Base-by-base conservation (phyloP, 2,113 vertebrate species). In the Poeciliopsis turrubarensis region DNA sequence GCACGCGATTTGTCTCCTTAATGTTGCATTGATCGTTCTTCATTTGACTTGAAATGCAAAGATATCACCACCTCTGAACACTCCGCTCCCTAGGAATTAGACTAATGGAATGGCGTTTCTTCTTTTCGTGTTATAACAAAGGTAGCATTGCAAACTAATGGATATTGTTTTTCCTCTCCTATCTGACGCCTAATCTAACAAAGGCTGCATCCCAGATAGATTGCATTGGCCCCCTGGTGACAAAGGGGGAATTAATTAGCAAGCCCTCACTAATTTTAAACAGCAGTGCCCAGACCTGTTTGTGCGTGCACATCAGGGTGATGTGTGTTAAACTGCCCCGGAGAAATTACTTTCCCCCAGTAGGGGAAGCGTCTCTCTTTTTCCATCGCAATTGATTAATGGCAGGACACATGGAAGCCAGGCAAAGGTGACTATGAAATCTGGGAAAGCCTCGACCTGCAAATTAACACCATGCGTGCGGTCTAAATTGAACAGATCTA, bases 181-280 rank as follows among this genome's bases (percentile, higher is more conserved):
- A 89, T 92, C 89, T 88, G 90, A 92, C 6, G 77, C 72, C 82
- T 89, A 93, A 91, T 93, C 91, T 91, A 81, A 85, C 88, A 84
- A 75, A 88, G 86, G 86, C 85, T 80, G 88, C 84, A 79, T 80
- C 81, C 70, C 80, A 81, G 88, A 93, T 88, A 91, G 90, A 93
- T 93, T 89, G 87, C 76, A 72, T 77, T 61, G 75, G 34, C 67
- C 74, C 79, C 73, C 78, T 61, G 69, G 81, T 92, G 91, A 94
- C 91, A 92, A 83, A 84, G 74, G 75, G 82, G 77, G 89, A 93
- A 94, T 94, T 94, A 91, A 94, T 94, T 94, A 94, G 87, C 87
- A 81, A 86, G 77, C 64, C 85, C 32, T 87, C 76, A 76, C 90
- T 93, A 91, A 94, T 94, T 94, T 91, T 82, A 89, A 89, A 86